Evolutionary conservation across 2,797 vertebrate genomes (phyloP).

Genomic region (Rhinogobio ventralis): DNA sequence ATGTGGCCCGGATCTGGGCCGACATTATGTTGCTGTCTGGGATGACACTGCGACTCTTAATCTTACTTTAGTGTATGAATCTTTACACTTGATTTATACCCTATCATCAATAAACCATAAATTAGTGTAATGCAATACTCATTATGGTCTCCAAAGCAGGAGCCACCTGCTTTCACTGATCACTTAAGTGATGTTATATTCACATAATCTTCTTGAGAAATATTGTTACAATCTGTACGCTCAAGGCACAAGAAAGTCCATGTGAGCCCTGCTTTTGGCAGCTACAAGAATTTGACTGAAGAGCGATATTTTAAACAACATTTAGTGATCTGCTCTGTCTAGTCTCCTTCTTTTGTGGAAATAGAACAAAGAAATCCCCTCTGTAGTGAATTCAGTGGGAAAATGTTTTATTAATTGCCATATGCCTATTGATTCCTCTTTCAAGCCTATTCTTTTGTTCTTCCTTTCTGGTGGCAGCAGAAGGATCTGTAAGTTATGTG

Average conservation of each 20-base stretch:
- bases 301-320: constrained; percentile 56
- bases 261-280: constrained; percentile 45
- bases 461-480: constrained; percentile 91
- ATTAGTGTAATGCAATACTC: background rate
- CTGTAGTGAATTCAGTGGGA: constrained; percentile 89
- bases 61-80: background rate
- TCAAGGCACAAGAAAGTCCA: constrained; percentile 39
- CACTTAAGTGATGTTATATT: constrained; percentile 2
- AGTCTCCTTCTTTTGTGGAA: constrained; percentile 58
- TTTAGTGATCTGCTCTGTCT: constrained; percentile 53
- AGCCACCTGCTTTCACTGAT: background rate
- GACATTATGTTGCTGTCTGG: too few species aligned
- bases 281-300: constrained; percentile 49
- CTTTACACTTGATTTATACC: background rate
- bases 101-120: background rate
- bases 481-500: constrained; percentile 92
- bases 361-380: constrained; percentile 79
- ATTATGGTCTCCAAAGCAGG: background rate
- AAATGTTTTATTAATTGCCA: constrained; percentile 94
- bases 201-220: constrained; percentile 2
- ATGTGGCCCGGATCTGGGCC: too few species aligned
- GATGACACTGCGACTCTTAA: background rate
- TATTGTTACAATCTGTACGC: constrained; percentile 21
- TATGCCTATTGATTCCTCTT: constrained; percentile 94
- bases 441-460: constrained; percentile 91